phyloP scores from a whole-genome alignment of 2,888 invertebrate genomes.

The Julus scanicus region DNA sequence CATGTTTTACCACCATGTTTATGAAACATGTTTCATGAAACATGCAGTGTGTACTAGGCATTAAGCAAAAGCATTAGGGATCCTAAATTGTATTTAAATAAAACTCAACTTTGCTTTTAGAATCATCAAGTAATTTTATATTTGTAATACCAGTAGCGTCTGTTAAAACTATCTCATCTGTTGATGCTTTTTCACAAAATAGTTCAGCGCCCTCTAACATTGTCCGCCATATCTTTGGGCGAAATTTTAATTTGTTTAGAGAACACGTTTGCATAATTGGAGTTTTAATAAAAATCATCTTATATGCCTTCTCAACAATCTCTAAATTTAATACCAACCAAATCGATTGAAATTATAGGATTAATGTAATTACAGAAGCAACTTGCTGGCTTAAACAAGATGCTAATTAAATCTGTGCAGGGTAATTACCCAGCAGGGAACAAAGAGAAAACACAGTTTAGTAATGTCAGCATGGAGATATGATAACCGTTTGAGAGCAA shows the following conservation, averaged over 20 bases:
- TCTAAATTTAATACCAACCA: not conserved
- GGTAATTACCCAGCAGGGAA: not conserved
- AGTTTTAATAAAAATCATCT: not conserved
- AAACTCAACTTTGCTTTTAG: not conserved
- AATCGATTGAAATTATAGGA: not conserved
- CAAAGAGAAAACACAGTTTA: not conserved
- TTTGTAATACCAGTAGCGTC: not conserved
- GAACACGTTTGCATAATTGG: not conserved
- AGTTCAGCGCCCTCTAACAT: not conserved
- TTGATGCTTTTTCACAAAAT: not conserved
- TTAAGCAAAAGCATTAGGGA: no score
- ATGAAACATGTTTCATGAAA: no score
- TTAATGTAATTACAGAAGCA: not conserved
- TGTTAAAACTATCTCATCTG: not conserved
- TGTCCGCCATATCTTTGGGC: not conserved
- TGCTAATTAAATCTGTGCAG: constrained; percentile 21
- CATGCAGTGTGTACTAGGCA: no score
- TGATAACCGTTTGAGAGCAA: not conserved
- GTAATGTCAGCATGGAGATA: not conserved
- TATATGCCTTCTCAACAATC: constrained; percentile 6
- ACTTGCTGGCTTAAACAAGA: not conserved
- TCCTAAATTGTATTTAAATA: no score
- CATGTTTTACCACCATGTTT: no score
- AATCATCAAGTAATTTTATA: not conserved
- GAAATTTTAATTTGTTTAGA: constrained; percentile 5